phyloP scores from a whole-genome alignment of 1,140 invertebrate genomes.

The Hycleus cichorii region DNA sequence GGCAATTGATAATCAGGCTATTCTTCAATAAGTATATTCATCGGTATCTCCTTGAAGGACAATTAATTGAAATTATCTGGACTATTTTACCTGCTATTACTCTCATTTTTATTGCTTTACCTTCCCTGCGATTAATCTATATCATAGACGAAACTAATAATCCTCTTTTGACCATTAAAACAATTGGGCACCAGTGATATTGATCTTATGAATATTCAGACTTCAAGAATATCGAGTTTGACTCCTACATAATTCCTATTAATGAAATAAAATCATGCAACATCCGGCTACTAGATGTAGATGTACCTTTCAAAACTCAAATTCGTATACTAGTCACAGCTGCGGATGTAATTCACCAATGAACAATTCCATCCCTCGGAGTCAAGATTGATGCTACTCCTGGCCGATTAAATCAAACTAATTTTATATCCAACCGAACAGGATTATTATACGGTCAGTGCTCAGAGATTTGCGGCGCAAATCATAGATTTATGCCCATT shows the following conservation, averaged over 20 bases:
- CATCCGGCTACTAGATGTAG: conserved; percentile 56
- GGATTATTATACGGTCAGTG: conserved; percentile 65
- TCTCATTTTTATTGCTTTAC: conserved; percentile 55
- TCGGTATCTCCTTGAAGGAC: conserved; percentile 46
- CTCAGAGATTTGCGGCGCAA: conserved; percentile 70
- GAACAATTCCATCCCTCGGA: conserved; percentile 54
- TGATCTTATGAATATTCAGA: conserved; percentile 61
- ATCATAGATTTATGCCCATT: conserved; percentile 73
- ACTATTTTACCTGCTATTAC: conserved; percentile 53
- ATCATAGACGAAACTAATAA: conserved; percentile 52
- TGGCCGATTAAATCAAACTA: conserved; percentile 59
- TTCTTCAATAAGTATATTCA: conserved; percentile 46
- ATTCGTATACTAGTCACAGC: conserved; percentile 53
- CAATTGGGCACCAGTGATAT: conserved; percentile 60
- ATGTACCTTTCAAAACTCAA: conserved; percentile 50
- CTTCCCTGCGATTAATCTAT: conserved; percentile 53
- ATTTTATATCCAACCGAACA: conserved; percentile 46
- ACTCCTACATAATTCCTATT: conserved; percentile 52
- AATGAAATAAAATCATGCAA: conserved; percentile 35
- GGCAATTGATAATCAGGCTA: conserved; percentile 49
- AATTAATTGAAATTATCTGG: conserved; percentile 57
- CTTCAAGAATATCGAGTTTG: conserved; percentile 53
- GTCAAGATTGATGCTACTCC: conserved; percentile 60
- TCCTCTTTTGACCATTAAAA: conserved; percentile 50
- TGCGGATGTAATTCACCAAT: conserved; percentile 62